Conservation (phyloP, 1,140 invertebrate genomes). For the Zaprionus taronus region DNA sequence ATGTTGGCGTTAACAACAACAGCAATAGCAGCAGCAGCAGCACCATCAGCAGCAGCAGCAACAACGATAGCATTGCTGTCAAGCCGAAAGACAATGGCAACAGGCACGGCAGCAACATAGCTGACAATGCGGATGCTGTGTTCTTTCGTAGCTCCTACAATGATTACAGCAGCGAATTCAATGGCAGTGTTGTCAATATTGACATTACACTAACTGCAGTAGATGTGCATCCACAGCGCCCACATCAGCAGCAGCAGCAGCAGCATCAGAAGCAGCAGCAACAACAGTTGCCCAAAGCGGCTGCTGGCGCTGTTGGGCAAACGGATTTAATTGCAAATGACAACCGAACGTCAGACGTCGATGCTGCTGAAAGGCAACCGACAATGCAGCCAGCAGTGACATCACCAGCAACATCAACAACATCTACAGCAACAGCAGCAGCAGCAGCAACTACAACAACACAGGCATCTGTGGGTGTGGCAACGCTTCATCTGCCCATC, state of each 20-base stretch:
- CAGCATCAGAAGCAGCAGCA: slow-evolving; percentile 5
- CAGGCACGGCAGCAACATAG: slow-evolving; percentile 54
- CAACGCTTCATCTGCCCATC: slow-evolving; percentile 11
- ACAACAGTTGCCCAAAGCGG: slow-evolving; percentile 26
- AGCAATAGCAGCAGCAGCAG: slow-evolving; percentile 40
- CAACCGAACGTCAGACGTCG: slow-evolving; percentile 65
- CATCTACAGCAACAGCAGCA: slow-evolving; percentile 46
- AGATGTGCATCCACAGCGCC: slow-evolving; percentile 70
- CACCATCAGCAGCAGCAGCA: slow-evolving; percentile 19
- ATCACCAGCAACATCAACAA: slow-evolving; percentile 27
- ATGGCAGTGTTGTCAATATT: slow-evolving; percentile 83
- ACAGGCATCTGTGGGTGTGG: slow-evolving; percentile 24
- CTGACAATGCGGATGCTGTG: slow-evolving; percentile 68
- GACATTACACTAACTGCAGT: slow-evolving; percentile 83
- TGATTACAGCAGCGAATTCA: slow-evolving; percentile 80
- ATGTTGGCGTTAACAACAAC: slow-evolving; percentile 61
- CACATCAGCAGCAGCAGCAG: slow-evolving; percentile 37
- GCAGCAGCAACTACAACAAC: slow-evolving; percentile 27
- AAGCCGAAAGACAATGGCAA: slow-evolving; percentile 57
- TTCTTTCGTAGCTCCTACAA: slow-evolving; percentile 80
- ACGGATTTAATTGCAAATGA: slow-evolving; percentile 82
- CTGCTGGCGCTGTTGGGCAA: slow-evolving; percentile 43
- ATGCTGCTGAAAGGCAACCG: slow-evolving; percentile 33
- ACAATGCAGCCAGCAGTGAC: slow-evolving; percentile 39
- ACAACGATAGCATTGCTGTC: slow-evolving; percentile 21